These are phyloP conservation scores for Poecile atricapillus DNA, from an alignment of 2,113 vertebrate genomes.

Conservation along the genomic window DNA sequence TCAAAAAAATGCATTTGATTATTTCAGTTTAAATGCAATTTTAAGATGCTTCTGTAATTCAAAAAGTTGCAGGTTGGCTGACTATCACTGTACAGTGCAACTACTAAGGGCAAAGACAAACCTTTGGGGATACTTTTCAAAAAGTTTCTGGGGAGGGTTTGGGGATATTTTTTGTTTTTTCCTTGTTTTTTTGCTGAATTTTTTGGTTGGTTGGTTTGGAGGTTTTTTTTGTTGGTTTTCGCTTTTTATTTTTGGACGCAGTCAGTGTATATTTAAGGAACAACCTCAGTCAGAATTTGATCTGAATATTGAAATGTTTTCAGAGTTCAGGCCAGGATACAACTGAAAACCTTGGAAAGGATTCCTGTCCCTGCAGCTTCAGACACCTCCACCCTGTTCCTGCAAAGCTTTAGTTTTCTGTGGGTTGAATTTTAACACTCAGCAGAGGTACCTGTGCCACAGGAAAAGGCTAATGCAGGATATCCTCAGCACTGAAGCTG, in stretches of 20 bases:
- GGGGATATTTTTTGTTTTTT: background rate
- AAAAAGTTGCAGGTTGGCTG: background rate
- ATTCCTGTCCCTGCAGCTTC: background rate
- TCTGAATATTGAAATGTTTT: background rate
- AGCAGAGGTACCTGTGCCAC: background rate
- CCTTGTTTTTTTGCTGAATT: background rate
- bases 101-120: background rate
- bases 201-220: background rate
- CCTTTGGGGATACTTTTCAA: background rate
- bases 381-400: background rate
- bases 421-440: background rate
- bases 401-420: background rate
- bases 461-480: background rate
- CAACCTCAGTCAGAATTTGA: background rate
- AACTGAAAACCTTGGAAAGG: background rate
- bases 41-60: background rate
- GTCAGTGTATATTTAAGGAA: background rate
- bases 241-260: background rate
- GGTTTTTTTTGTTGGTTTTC: background rate
- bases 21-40: background rate
- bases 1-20: background rate
- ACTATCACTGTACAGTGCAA: rapidly evolving
- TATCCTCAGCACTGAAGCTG: background rate
- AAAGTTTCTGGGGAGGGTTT: background rate
- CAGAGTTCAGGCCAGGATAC: background rate